Evolutionary conservation across 2,113 vertebrate genomes (phyloP).

Genomic region (Alligator sinensis): DNA sequence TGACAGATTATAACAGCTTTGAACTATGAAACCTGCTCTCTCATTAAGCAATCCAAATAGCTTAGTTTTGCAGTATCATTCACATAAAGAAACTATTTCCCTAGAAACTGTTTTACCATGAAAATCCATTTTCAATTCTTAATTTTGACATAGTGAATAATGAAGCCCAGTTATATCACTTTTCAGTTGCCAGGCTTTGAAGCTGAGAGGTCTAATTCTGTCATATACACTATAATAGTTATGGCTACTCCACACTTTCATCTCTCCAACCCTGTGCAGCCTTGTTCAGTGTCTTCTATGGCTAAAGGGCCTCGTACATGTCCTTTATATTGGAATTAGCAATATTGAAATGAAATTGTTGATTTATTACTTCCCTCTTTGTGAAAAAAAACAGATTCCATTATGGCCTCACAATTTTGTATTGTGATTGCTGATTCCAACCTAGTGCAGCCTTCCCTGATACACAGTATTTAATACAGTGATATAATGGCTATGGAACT

Average conservation of each 20-base stretch:
- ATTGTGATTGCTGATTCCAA: not conserved
- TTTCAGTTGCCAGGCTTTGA: not conserved
- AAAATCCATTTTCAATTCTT: not conserved
- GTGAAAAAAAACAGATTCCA: not conserved
- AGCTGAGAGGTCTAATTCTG: not conserved
- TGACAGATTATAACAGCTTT: no score
- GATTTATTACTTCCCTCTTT: not conserved
- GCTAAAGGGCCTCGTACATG: not conserved
- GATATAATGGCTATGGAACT: not conserved
- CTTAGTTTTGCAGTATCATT: not conserved
- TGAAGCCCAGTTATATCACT: not conserved
- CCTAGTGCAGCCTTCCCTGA: not conserved
- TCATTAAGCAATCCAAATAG: not conserved
- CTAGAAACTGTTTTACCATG: not conserved
- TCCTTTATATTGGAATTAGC: not conserved
- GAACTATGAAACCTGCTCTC: not conserved
- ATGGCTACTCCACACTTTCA: not conserved
- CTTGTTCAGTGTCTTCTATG: not conserved
- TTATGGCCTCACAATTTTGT: not conserved
- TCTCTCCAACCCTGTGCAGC: not conserved
- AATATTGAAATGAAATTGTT: not conserved
- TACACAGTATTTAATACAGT: not conserved
- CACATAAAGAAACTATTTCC: not conserved
- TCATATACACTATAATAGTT: not conserved
- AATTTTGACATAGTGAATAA: not conserved